Conservation (phyloP, 2,888 invertebrate genomes). For the Apamea anceps region DNA sequence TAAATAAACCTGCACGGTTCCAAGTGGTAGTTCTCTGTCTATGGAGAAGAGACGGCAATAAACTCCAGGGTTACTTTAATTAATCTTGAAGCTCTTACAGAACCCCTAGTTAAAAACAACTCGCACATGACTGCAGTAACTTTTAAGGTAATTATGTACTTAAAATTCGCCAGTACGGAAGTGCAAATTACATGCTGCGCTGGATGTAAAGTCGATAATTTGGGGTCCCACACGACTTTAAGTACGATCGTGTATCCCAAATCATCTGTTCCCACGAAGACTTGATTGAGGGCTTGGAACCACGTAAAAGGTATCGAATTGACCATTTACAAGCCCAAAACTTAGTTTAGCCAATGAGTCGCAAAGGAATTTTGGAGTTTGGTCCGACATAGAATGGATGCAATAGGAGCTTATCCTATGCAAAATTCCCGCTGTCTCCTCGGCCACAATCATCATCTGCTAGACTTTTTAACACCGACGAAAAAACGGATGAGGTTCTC, state of each 20-base stretch:
- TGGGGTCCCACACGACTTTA: not conserved
- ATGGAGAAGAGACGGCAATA: not conserved
- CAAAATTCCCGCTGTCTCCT: not conserved
- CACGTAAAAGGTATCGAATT: not conserved
- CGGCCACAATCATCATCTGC: not conserved
- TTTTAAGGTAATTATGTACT: constrained; percentile 9
- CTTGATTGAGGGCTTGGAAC: not conserved
- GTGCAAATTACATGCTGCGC: not conserved
- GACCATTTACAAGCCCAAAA: not conserved
- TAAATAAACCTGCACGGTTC: too few species aligned
- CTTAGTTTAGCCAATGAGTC: not conserved
- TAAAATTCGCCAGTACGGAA: constrained; percentile 17
- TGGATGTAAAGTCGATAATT: constrained; percentile 29
- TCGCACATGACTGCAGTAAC: not conserved
- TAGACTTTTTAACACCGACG: not conserved
- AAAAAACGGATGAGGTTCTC: too few species aligned
- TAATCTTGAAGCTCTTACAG: not conserved
- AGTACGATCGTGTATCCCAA: not conserved
- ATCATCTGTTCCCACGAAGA: constrained; percentile 1
- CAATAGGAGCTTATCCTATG: not conserved
- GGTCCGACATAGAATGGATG: not conserved
- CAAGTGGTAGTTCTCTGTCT: too few species aligned
- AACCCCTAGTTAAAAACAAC: not conserved
- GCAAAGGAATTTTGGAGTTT: not conserved
- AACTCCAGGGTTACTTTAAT: not conserved